A percentile compares a stretch with the other conserved stretches of the same genome.
Evolutionary conservation across 2,797 vertebrate species (phyloP).

Genomic region (Anolis apletophallus): DNA sequence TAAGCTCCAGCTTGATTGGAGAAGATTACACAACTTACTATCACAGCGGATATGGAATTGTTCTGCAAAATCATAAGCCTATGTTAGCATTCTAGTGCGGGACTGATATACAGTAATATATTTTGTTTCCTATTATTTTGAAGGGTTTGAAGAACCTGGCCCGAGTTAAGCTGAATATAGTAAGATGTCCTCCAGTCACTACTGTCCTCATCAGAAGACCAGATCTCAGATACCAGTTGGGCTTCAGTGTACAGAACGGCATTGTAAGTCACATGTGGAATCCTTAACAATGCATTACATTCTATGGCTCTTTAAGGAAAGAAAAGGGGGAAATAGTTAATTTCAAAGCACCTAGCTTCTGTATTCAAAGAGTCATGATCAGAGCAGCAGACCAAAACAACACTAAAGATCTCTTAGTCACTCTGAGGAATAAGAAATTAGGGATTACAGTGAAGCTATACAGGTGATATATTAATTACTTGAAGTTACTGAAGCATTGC

Average conservation of each 20-base stretch:
- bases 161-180: conserved; percentile 92
- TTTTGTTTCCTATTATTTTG: background rate
- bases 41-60: background rate
- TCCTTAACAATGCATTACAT: background rate
- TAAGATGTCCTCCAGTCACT: conserved; percentile 95
- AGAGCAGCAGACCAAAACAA: background rate
- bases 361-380: background rate
- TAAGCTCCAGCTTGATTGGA: background rate
- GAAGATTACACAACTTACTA: background rate
- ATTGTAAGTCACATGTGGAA: conserved; percentile 84
- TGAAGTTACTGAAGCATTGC: background rate
- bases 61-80: background rate
- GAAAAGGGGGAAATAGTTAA: background rate
- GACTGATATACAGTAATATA: background rate
- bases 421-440: background rate
- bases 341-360: background rate
- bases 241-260: conserved; percentile 98
- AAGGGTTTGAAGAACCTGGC: conserved; percentile 96
- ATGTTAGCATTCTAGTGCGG: rapidly evolving
- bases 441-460: background rate
- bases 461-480: background rate
- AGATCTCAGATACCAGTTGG: conserved; percentile 94
- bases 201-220: conserved; percentile 95
- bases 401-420: background rate
- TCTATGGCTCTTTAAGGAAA: background rate